Evolutionary conservation across 2,797 vertebrate species (phyloP).

Genomic region (Stomatorhinus walkeri): DNA sequence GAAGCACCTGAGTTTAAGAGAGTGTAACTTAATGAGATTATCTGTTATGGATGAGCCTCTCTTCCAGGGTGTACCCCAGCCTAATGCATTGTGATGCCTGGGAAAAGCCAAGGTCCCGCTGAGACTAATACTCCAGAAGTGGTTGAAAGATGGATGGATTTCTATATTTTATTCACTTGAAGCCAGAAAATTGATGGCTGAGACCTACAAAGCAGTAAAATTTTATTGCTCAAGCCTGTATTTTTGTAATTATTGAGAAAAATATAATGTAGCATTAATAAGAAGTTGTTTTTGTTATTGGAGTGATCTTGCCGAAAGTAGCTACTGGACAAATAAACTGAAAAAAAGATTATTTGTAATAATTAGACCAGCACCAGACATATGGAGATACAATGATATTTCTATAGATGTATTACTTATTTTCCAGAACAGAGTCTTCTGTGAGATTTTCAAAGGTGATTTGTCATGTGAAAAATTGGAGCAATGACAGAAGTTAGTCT

Average conservation of each 20-base stretch:
- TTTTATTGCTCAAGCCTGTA: neutral
- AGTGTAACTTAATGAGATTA: neutral
- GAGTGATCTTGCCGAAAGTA: neutral
- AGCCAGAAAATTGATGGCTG: neutral
- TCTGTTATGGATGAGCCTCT: neutral
- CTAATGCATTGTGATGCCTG: neutral
- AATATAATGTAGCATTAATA: neutral
- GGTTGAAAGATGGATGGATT: neutral
- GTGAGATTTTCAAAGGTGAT: neutral
- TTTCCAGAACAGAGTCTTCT: neutral
- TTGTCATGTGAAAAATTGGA: neutral
- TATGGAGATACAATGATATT: neutral
- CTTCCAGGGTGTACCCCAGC: neutral
- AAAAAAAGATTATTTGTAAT: neutral
- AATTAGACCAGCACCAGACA: neutral
- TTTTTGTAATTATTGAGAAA: neutral
- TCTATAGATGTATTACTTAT: neutral
- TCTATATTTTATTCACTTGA: neutral
- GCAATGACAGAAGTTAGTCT: neutral
- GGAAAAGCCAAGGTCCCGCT: neutral
- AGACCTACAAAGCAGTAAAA: slow-evolving; percentile 2
- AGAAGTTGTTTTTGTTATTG: neutral
- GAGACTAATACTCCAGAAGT: neutral
- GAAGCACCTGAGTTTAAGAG: neutral
- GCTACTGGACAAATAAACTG: slow-evolving; percentile 1